Conservation (phyloP, 2,888 invertebrate species). For the Pyralis farinalis region DNA sequence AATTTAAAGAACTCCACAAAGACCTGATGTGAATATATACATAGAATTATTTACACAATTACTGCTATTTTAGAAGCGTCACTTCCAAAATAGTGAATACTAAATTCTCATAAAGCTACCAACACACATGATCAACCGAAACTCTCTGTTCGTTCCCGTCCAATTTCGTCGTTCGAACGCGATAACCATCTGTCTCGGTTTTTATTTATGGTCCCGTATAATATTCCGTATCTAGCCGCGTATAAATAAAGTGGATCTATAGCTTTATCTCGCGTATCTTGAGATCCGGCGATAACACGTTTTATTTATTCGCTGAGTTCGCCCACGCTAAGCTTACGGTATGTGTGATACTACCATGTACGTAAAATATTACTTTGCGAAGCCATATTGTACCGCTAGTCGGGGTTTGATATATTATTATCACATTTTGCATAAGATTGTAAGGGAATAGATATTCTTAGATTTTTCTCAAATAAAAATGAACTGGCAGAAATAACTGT, state of each 20-base stretch:
- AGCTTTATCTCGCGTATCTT: slow-evolving; percentile 47
- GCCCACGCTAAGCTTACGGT: slow-evolving; percentile 26
- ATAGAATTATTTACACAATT: too few species aligned
- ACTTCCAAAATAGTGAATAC: neutral
- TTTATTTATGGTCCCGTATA: slow-evolving; percentile 55
- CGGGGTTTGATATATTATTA: neutral
- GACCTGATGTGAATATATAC: too few species aligned
- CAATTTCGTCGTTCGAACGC: slow-evolving; percentile 19
- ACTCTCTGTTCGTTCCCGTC: neutral
- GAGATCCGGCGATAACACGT: slow-evolving; percentile 36
- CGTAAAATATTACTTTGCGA: too few species aligned
- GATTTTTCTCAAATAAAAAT: too few species aligned
- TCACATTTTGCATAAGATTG: too few species aligned
- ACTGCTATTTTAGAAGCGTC: too few species aligned
- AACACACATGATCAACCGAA: neutral
- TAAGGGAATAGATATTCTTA: too few species aligned
- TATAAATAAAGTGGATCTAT: slow-evolving; percentile 55
- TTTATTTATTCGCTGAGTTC: slow-evolving; percentile 45
- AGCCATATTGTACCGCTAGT: slow-evolving; percentile 1
- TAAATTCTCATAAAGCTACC: neutral
- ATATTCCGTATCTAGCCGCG: slow-evolving; percentile 49
- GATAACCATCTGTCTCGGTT: slow-evolving; percentile 53
- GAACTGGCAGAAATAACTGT: too few species aligned
- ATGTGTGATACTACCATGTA: too few species aligned
- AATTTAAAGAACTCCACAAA: too few species aligned